These are phyloP conservation scores for Amphiprion clarkii DNA, from an alignment of 2,797 vertebrate genomes.

Conservation along the genomic window DNA sequence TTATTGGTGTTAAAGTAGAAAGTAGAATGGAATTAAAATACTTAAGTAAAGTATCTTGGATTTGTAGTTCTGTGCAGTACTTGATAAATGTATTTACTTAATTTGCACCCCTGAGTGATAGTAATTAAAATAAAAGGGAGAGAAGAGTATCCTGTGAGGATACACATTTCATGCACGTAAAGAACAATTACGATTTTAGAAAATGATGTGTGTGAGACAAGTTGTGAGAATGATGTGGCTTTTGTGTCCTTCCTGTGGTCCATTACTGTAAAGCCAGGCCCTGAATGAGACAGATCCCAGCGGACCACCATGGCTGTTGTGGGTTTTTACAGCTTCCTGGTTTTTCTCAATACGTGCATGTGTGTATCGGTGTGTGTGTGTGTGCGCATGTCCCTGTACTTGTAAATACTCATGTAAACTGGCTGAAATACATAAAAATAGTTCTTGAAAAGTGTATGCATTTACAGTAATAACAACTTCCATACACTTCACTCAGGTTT, in stretches of 20 bases:
- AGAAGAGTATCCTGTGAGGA: not conserved
- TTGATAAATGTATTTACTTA: no score
- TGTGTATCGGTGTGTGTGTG: conserved; percentile 21
- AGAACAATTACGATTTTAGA: conserved; percentile 2
- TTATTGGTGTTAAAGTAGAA: no score
- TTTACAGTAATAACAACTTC: no score
- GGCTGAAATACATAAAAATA: not conserved
- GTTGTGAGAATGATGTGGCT: conserved; percentile 47
- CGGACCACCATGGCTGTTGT: conserved; percentile 61
- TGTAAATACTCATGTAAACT: conserved; percentile 3
- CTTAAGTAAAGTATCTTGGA: no score
- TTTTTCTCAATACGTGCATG: conserved; percentile 35
- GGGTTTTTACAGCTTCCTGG: conserved; percentile 67
- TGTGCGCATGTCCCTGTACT: not conserved
- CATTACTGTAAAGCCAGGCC: conserved; percentile 63
- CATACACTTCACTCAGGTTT: not conserved
- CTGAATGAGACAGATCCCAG: conserved; percentile 54
- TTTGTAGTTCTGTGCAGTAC: no score
- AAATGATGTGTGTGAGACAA: not conserved
- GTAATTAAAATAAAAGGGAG: not conserved
- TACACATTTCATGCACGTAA: not conserved
- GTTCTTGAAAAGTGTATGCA: not conserved
- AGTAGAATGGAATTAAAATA: no score
- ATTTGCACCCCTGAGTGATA: not conserved
- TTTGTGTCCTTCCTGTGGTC: conserved; percentile 61